Conservation (phyloP, 2,888 invertebrate genomes). For the Busseola fusca region DNA sequence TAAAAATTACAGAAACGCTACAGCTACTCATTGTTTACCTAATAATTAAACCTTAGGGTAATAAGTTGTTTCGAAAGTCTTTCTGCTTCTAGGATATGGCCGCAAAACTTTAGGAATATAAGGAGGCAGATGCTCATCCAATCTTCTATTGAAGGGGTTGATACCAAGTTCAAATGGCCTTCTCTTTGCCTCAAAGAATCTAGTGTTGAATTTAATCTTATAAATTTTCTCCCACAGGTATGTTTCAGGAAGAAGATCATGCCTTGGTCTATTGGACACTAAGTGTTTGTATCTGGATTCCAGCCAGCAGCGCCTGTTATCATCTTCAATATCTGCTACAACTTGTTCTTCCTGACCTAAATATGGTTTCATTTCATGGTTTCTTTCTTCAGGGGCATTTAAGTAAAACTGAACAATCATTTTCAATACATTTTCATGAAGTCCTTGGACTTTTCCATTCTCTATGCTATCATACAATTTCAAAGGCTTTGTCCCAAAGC, state of each 20-base stretch:
- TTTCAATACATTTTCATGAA: slow-evolving; percentile 94
- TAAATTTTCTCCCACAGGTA: slow-evolving; percentile 95
- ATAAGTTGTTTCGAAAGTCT: slow-evolving; percentile 91
- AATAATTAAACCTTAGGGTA: slow-evolving; percentile 88
- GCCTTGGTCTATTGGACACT: slow-evolving; percentile 91
- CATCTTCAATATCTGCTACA: slow-evolving; percentile 91
- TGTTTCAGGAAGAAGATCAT: slow-evolving; percentile 91
- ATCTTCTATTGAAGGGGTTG: slow-evolving; percentile 90
- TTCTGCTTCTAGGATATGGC: slow-evolving; percentile 89
- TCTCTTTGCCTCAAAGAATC: slow-evolving; percentile 91
- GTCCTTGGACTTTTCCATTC: slow-evolving; percentile 92
- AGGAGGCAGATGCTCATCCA: slow-evolving; percentile 91
- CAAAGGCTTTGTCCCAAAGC: slow-evolving; percentile 93
- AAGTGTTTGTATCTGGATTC: slow-evolving; percentile 92
- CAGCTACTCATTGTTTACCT: slow-evolving; percentile 30
- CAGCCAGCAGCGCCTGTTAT: slow-evolving; percentile 91
- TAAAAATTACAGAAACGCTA: slow-evolving; percentile 48
- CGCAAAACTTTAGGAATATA: slow-evolving; percentile 92
- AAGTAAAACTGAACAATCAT: slow-evolving; percentile 92
- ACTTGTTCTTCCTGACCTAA: slow-evolving; percentile 88
- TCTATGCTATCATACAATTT: slow-evolving; percentile 93
- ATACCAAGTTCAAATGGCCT: slow-evolving; percentile 91
- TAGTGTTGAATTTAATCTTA: slow-evolving; percentile 91
- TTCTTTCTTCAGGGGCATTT: slow-evolving; percentile 90
- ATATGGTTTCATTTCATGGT: slow-evolving; percentile 92